Conservation (phyloP, 2,113 vertebrate genomes). For the Embiotoca jacksoni region DNA sequence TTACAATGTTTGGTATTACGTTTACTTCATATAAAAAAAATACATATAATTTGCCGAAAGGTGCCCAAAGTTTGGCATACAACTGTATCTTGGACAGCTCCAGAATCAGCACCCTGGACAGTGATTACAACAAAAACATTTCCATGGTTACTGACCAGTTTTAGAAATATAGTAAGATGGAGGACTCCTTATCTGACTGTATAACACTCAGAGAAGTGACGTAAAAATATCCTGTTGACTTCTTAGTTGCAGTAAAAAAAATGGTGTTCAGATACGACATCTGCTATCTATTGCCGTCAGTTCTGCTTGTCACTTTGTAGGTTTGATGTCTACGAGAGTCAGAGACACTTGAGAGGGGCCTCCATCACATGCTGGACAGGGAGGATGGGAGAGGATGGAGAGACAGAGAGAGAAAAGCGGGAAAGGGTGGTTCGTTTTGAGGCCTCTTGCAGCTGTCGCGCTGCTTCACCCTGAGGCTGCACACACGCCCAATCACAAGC, state of each 20-base stretch:
- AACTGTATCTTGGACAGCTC: too few species aligned
- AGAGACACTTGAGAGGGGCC: background rate
- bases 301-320: background rate
- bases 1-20: too few species aligned
- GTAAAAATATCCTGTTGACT: background rate
- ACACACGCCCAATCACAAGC: constrained; percentile 27
- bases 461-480: constrained; percentile 63
- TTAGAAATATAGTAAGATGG: background rate
- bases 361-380: background rate
- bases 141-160: background rate
- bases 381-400: constrained; percentile 1
- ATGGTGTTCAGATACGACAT: too few species aligned
- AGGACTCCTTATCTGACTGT: background rate
- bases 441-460: constrained; percentile 73
- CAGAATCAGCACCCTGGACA: constrained; percentile 31
- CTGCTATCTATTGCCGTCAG: background rate
- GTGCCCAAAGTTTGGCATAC: too few species aligned
- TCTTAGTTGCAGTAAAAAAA: background rate
- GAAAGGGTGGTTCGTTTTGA: constrained; percentile 40
- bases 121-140: background rate
- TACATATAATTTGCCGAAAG: too few species aligned
- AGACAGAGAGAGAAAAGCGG: background rate
- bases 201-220: background rate
- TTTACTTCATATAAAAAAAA: too few species aligned
- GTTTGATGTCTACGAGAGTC: background rate